Evolutionary conservation across 2,113 vertebrate genomes (phyloP).

Genomic region (Strigops habroptila): DNA sequence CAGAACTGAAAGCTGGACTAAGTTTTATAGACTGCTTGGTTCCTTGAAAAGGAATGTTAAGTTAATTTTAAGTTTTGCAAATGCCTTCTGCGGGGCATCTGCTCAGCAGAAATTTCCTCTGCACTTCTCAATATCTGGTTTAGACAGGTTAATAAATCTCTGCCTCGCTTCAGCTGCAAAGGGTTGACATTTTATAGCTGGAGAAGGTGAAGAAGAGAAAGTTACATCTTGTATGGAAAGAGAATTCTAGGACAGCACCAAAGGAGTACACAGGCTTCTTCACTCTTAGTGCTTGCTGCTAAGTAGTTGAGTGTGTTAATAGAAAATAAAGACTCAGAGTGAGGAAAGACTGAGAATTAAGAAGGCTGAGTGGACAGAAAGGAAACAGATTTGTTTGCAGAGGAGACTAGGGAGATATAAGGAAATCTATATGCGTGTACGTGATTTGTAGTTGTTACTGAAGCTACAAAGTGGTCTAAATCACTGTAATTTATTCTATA

Average conservation of each 20-base stretch:
- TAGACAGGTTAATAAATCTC: constrained; percentile 48
- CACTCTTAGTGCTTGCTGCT: neutral
- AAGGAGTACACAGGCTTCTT: neutral
- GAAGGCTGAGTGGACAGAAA: neutral
- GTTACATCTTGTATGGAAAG: neutral
- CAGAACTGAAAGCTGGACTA: neutral
- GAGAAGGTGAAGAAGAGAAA: constrained; percentile 15
- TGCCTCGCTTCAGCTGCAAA: neutral
- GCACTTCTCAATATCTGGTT: constrained; percentile 1
- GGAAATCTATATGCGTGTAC: neutral
- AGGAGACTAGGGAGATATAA: neutral
- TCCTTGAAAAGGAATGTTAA: neutral
- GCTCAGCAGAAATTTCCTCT: constrained; percentile 39
- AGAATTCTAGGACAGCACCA: neutral
- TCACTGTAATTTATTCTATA: neutral
- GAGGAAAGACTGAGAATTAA: neutral
- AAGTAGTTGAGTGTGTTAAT: neutral
- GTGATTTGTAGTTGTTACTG: constrained; percentile 21
- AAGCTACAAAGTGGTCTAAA: neutral
- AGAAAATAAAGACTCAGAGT: neutral
- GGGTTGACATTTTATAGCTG: neutral
- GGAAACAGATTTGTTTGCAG: constrained; percentile 14
- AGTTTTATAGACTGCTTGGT: neutral
- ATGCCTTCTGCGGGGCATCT: neutral
- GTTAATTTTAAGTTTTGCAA: constrained; percentile 21